These are phyloP conservation scores for Elysia crispata DNA, from an alignment of 2,888 invertebrate genomes.

Conservation along the genomic window DNA sequence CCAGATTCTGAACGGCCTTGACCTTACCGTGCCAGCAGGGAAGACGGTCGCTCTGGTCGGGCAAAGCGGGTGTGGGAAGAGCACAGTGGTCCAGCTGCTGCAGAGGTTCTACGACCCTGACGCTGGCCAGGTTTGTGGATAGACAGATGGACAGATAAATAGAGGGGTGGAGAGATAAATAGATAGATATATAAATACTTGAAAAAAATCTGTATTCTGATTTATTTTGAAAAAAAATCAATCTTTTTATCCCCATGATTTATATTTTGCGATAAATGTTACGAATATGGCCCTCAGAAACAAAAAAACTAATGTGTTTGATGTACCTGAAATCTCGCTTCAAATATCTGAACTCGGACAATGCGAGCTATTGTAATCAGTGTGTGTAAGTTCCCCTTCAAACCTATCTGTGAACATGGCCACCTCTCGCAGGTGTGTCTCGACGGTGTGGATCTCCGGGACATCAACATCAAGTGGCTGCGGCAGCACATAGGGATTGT, in stretches of 20 bases:
- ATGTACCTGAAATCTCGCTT: too few species aligned
- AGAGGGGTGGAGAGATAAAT: neutral
- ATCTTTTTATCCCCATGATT: too few species aligned
- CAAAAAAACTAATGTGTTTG: too few species aligned
- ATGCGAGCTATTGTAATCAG: too few species aligned
- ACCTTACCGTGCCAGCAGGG: conserved; percentile 67
- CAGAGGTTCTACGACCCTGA: conserved; percentile 87
- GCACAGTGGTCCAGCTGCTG: conserved; percentile 87
- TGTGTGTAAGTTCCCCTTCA: too few species aligned
- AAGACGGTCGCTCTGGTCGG: conserved; percentile 70
- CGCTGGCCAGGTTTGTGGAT: conserved; percentile 71
- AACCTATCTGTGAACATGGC: too few species aligned
- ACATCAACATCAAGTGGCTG: conserved; percentile 79
- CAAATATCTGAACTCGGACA: too few species aligned
- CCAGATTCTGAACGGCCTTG: conserved; percentile 75
- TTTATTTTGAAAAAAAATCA: too few species aligned
- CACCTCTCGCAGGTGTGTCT: conserved; percentile 63
- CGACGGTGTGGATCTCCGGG: conserved; percentile 78
- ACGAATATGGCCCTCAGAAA: too few species aligned
- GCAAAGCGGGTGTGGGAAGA: conserved; percentile 85
- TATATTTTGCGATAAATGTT: too few species aligned
- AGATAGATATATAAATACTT: too few species aligned
- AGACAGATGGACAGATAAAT: neutral
- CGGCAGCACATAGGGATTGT: conserved; percentile 76
- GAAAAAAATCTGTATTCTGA: too few species aligned